Base-by-base conservation (phyloP, 2,797 vertebrate species). In the Leuciscus waleckii region DNA sequence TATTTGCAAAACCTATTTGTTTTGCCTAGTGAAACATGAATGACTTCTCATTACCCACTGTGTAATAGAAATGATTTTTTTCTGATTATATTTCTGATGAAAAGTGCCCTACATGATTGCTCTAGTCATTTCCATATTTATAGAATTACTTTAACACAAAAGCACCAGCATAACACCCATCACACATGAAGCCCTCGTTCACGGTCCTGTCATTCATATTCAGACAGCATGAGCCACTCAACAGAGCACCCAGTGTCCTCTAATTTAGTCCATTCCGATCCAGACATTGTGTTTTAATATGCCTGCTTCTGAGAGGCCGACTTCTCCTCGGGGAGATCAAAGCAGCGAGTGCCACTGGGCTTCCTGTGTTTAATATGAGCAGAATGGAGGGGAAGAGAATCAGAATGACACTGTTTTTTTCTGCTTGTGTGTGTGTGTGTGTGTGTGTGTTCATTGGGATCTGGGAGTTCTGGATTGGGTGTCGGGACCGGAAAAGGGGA, bases 241-340 rank as follows among this genome's bases (percentile, higher is more conserved):
- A 77, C 67, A 63, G 79, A 58, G 81, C 68, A 56, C 67, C 78
- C 81, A 85, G 84, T 56, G 77, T 88, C 89, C 90, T 87, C 89
- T 86, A 91, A 93, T 91, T 92, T 90, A 91, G 90, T 75, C 86
- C 80, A 86, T 86, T 89, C 82, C 90, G 90, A 88, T 87, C 90
- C 90, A 89, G 86, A 74, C 90, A 58, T 86, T 78, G 90, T 90
- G 91, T 94, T 88, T 94, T 92, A 91, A 91, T 90, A 77, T 79
- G 77, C 56, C 68, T 43, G 89, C 91, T 92, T 93, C 90, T 91
- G 90, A 93, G 93, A 93, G 91, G 91, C 89, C 88, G 87, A 91
- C 91, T 93, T 86, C 83, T 78, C 91, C 89, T 92, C 89, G 84
- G 90, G 91, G 91, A 93, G 91, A 94, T 91, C 90, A 94, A 93